These are phyloP conservation scores for Macrobrachium rosenbergii DNA, from an alignment of 1,140 invertebrate genomes.

Conservation along the genomic window DNA sequence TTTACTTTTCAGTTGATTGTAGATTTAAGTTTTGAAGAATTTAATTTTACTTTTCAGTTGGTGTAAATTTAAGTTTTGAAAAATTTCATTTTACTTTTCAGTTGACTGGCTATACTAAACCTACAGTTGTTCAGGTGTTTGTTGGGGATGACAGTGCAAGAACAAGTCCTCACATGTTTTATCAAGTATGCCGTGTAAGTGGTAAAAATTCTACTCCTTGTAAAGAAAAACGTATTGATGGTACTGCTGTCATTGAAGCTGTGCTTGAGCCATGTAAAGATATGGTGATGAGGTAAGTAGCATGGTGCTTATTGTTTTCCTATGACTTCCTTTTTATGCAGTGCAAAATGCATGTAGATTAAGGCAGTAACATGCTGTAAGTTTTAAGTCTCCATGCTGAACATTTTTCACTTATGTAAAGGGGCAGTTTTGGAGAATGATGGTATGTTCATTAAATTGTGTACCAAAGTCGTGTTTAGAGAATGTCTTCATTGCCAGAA, in stretches of 20 bases:
- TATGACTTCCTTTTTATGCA: neutral
- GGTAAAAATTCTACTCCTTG: constrained; percentile 97
- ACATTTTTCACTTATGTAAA: too few relatives aligned
- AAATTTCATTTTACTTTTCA: constrained; percentile 69
- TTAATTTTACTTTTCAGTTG: too few relatives aligned
- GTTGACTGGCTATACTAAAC: constrained; percentile 87
- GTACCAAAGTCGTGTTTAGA: too few relatives aligned
- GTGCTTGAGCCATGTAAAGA: constrained; percentile 89
- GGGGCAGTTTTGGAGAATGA: too few relatives aligned
- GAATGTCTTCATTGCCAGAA: too few relatives aligned
- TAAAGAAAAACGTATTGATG: constrained; percentile 88
- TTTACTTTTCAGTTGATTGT: constrained; percentile 76
- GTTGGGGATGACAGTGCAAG: constrained; percentile 85
- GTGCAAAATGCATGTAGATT: too few relatives aligned
- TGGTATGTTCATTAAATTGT: too few relatives aligned
- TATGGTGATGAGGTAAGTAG: constrained; percentile 75
- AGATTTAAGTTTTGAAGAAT: too few relatives aligned
- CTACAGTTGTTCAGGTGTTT: constrained; percentile 89
- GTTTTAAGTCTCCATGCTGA: too few relatives aligned
- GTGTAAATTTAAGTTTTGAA: too few relatives aligned
- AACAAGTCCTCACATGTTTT: constrained; percentile 73
- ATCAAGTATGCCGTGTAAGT: constrained; percentile 88
- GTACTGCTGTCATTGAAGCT: constrained; percentile 94
- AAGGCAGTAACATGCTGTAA: too few relatives aligned
- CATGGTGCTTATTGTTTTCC: constrained; percentile 4